A percentile compares a stretch with the other conserved stretches of the same genome.
Conservation (phyloP, 2,113 vertebrate species). For the Cryptomyrus ogoouensis region DNA sequence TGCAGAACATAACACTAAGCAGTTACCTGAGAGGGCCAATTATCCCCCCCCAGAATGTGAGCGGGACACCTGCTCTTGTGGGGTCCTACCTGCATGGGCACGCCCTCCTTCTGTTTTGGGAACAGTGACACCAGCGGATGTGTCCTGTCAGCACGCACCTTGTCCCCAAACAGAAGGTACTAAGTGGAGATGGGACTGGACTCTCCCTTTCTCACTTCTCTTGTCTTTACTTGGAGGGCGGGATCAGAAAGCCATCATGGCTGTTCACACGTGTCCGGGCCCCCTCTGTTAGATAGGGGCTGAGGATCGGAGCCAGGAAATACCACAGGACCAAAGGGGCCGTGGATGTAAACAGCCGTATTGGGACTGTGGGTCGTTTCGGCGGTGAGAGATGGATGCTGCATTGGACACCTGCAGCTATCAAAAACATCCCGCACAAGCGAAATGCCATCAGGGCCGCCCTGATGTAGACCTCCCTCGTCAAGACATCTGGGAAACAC, state of each 20-base stretch:
- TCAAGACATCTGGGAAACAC: slow-evolving; percentile 36
- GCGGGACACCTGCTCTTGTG: slow-evolving; percentile 26
- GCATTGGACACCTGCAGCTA: background rate
- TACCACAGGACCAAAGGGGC: background rate
- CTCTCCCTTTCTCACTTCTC: slow-evolving; percentile 24
- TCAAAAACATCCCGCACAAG: background rate
- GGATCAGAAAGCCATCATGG: background rate
- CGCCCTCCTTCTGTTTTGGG: slow-evolving; percentile 12
- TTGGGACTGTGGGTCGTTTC: background rate
- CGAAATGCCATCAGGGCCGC: background rate
- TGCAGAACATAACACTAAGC: slow-evolving; percentile 39
- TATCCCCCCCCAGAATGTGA: slow-evolving; percentile 44
- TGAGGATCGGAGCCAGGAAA: background rate
- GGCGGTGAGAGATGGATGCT: background rate
- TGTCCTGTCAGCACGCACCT: slow-evolving; percentile 45
- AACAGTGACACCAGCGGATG: slow-evolving; percentile 41
- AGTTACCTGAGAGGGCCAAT: slow-evolving; percentile 41
- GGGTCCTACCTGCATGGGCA: slow-evolving; percentile 40
- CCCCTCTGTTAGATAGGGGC: background rate
- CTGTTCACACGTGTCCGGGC: background rate
- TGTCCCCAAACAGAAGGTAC: slow-evolving; percentile 49
- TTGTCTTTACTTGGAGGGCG: background rate
- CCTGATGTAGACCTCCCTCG: background rate
- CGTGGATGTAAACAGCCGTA: background rate
- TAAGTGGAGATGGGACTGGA: slow-evolving; percentile 45